Base-by-base conservation (phyloP, 1,140 invertebrate species). In the Littorina saxatilis region DNA sequence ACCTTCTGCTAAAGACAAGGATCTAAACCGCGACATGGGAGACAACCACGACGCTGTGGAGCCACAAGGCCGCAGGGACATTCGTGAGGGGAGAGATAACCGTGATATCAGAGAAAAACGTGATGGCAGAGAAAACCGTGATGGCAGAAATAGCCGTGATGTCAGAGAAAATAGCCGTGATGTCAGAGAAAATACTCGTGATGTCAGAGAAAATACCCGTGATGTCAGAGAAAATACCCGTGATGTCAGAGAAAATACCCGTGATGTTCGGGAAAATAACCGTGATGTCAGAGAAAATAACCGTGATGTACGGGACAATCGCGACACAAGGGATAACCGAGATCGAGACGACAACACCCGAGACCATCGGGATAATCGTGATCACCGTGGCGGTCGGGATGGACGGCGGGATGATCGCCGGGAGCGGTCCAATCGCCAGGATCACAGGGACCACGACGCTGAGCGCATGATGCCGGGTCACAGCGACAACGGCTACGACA, bases 401-500 rank as follows among this genome's bases (percentile, higher is more conserved):
- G n/a, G n/a, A n/a, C 39, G 73, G 29, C 37, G 82, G 47, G 82
- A 73, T 55, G 50, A 81, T 23, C 35, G 66, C 37, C 11, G 61
- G 4, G 66, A 35, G 0, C 80, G 70, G 15, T 20, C 27, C 74
- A 68, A 84, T 17, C 74, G 81, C 23, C 83, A 81, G 73, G 83
- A 86, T 50, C 79, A 83, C 37, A 80, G 82, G 20, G 75, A 81
- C 32, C 74, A 82, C 35, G 83, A 84, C 3, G 40, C 73, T 32
- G 32, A 52, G 20, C 47, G 55, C 32, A 29, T 43, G 32, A 37
- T 35, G 79, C 79, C 79, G 75, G 84, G 75, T 73, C 83, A 82
- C 78, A 86, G 52, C 73, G 74, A 75, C 32, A 82, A 47, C 52
- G 74, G 83, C 66, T 61, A 23, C 40, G 82, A 83, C 55, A 83